A percentile compares a stretch with the other conserved stretches of the same genome.
Evolutionary conservation across 2,113 vertebrate genomes (phyloP).

Genomic region (Hippocampus barbouri): DNA sequence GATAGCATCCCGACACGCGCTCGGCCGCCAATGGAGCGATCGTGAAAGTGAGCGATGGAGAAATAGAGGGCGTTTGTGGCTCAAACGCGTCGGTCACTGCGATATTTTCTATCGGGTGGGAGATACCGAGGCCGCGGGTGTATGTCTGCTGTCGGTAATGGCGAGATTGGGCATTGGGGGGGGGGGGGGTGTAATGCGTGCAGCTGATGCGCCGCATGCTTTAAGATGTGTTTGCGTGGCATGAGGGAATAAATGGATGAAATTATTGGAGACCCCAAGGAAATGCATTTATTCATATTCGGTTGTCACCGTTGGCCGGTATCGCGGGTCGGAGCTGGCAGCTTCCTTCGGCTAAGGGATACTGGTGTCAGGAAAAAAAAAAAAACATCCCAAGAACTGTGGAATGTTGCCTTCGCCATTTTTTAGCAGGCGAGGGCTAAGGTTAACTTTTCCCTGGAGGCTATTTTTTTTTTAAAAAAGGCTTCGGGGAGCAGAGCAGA

Average conservation of each 20-base stretch:
- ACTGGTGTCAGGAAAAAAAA: neutral
- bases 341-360: constrained; percentile 4
- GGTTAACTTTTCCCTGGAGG: too few species aligned
- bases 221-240: constrained; percentile 22
- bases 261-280: constrained; percentile 24
- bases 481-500: too few species aligned
- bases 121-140: constrained; percentile 26
- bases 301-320: neutral
- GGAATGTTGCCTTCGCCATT: neutral
- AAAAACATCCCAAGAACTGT: neutral
- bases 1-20: constrained; percentile 71
- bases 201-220: constrained; percentile 24
- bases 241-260: constrained; percentile 19
- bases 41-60: constrained; percentile 47
- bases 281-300: constrained; percentile 27
- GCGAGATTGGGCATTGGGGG: neutral
- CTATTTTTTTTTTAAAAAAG: too few species aligned
- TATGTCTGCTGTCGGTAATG: constrained; percentile 6
- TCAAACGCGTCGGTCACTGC: constrained; percentile 41
- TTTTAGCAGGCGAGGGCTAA: neutral
- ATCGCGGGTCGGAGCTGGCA: constrained; percentile 9
- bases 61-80: constrained; percentile 54
- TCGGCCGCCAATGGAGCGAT: constrained; percentile 58
- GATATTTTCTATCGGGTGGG: constrained; percentile 40
- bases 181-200: constrained; percentile 18